These are phyloP conservation scores for Conus ventricosus DNA, from an alignment of 1,140 invertebrate genomes.

Conservation along the genomic window DNA sequence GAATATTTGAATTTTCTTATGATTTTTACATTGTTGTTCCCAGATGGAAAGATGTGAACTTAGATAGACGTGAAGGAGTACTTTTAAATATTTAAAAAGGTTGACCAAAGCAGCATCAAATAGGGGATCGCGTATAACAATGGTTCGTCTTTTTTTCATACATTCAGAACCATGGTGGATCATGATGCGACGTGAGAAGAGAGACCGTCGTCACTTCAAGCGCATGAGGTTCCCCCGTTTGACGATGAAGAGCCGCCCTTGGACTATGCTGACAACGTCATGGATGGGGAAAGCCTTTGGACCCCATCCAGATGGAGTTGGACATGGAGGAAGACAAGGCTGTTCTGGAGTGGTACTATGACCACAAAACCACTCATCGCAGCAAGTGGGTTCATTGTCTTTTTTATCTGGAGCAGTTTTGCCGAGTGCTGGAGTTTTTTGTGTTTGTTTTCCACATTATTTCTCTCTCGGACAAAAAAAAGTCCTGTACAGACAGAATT, in stretches of 20 bases:
- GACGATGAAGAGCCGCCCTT: constrained; percentile 99
- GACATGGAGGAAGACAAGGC: constrained; percentile 96
- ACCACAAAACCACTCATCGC: constrained; percentile 94
- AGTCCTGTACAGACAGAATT: no score
- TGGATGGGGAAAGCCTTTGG: constrained; percentile 99
- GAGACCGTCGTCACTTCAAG: constrained; percentile 99
- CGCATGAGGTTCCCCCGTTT: constrained; percentile 99
- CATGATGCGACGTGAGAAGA: constrained; percentile 99
- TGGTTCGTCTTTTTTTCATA: no score
- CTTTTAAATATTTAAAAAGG: no score
- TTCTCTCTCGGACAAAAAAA: no score
- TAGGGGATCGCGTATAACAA: no score
- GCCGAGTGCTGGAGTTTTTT: no score
- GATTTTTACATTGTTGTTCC: no score
- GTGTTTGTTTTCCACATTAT: no score
- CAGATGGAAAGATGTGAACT: no score
- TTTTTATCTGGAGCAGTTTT: not conserved
- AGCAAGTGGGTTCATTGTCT: constrained; percentile 78
- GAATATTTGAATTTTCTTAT: no score
- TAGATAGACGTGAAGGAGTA: no score
- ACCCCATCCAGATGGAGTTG: constrained; percentile 99
- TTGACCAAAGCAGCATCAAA: no score
- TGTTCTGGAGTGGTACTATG: constrained; percentile 96
- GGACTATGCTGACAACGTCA: constrained; percentile 99
- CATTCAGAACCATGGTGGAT: constrained; percentile 98